Percentiles rank a stretch among this genome's conserved stretches.
Conservation (phyloP, 2,113 vertebrate species). For the Oryzias celebensis region DNA sequence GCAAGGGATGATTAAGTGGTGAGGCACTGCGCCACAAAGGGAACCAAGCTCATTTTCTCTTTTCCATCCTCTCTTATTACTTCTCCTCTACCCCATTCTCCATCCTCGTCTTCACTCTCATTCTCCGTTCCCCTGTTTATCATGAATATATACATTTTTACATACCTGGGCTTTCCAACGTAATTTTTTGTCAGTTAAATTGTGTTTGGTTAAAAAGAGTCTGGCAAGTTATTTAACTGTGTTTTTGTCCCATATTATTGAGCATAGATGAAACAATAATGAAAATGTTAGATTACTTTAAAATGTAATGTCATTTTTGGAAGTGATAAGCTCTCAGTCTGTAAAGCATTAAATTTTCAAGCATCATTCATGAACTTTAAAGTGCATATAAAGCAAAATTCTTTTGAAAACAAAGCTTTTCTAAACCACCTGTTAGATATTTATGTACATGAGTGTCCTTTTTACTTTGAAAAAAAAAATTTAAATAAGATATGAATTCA, state of each 20-base stretch:
- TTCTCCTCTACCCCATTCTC: slow-evolving; percentile 31
- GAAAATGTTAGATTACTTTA: too few relatives aligned
- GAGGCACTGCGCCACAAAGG: slow-evolving; percentile 63
- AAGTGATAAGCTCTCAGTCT: too few relatives aligned
- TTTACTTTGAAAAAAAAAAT: not conserved
- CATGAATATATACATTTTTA: slow-evolving; percentile 14
- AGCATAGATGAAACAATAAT: not conserved
- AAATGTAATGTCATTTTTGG: too few relatives aligned
- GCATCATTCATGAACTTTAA: too few relatives aligned
- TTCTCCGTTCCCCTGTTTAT: slow-evolving; percentile 13
- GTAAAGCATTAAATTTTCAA: too few relatives aligned
- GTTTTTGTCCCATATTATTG: not conserved
- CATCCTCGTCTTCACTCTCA: slow-evolving; percentile 15
- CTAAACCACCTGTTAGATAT: not conserved
- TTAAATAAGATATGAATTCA: not conserved
- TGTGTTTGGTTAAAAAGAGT: slow-evolving; percentile 23
- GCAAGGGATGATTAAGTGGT: slow-evolving; percentile 67
- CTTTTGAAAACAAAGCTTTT: not conserved
- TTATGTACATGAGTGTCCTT: not conserved
- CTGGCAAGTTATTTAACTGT: not conserved
- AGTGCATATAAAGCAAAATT: too few relatives aligned
- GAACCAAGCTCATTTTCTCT: slow-evolving; percentile 67
- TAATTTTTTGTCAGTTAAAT: slow-evolving; percentile 44
- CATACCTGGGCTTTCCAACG: slow-evolving; percentile 15
- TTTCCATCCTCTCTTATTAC: slow-evolving; percentile 39